Evolutionary conservation across 2,113 vertebrate species (phyloP).

Genomic region (Addax nasomaculatus): DNA sequence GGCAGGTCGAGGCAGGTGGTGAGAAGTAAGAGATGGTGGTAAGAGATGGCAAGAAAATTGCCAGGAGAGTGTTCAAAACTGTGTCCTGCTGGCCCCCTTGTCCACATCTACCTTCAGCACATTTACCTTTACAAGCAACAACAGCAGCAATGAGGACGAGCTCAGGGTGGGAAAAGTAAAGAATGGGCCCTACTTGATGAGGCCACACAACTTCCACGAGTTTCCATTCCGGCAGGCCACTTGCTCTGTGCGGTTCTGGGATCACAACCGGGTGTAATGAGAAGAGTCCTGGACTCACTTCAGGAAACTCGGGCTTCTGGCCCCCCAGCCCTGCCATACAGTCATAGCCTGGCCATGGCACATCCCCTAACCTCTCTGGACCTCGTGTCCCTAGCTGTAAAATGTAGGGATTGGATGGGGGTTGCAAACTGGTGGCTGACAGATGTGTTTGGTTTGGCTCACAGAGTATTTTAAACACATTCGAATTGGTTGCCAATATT

Average conservation of each 20-base stretch:
- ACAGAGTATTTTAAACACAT: conserved; percentile 25
- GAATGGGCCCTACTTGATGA: not conserved
- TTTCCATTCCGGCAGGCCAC: not conserved
- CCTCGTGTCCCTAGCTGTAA: not conserved
- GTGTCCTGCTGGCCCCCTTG: not conserved
- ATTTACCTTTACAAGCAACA: not conserved
- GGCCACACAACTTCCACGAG: not conserved
- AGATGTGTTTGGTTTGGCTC: conserved; percentile 43
- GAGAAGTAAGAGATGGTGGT: not conserved
- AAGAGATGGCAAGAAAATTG: not conserved
- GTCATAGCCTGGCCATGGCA: not conserved
- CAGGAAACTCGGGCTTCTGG: not conserved
- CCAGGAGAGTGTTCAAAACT: not conserved
- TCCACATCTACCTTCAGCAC: not conserved
- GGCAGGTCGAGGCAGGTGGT: not conserved
- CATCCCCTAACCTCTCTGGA: not conserved
- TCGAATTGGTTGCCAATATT: conserved; percentile 22
- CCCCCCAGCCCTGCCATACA: not conserved
- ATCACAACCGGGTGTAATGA: not conserved
- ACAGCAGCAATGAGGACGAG: not conserved
- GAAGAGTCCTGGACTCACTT: not conserved
- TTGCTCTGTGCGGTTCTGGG: not conserved
- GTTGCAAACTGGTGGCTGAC: not conserved
- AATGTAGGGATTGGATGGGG: not conserved
- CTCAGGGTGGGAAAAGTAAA: not conserved